Conservation (phyloP, 2,797 vertebrate species). For the Thunnus albacares region DNA sequence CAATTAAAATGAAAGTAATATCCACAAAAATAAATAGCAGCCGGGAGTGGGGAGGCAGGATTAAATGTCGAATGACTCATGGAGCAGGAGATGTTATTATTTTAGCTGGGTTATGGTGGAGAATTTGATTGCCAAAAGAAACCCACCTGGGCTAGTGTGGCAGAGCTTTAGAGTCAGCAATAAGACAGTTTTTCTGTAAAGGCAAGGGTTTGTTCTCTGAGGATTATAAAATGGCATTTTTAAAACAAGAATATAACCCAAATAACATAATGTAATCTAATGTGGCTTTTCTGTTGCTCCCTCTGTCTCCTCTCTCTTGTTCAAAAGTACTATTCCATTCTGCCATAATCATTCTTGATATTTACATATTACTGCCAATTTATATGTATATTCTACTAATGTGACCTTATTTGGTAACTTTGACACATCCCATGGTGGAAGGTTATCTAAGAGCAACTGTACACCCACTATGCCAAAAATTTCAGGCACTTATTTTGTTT, state of each 20-base stretch:
- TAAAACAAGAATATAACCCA: neutral
- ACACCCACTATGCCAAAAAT: neutral
- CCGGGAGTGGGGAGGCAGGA: neutral
- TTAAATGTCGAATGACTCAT: neutral
- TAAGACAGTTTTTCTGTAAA: neutral
- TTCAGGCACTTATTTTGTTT: neutral
- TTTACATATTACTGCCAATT: constrained; percentile 32
- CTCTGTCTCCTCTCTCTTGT: neutral
- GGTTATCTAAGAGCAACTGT: neutral
- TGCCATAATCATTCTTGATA: constrained; percentile 21
- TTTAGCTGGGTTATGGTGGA: constrained; percentile 2
- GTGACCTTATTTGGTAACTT: constrained; percentile 18
- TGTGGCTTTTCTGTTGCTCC: neutral
- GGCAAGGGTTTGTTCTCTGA: neutral
- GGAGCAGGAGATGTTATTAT: constrained; percentile 5
- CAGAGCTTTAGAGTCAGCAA: neutral
- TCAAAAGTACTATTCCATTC: neutral
- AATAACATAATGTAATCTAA: neutral
- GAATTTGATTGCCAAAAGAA: constrained; percentile 12
- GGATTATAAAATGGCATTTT: neutral
- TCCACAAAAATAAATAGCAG: constrained; percentile 24
- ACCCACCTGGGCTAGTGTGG: neutral
- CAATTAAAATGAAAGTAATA: constrained; percentile 34
- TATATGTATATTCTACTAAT: constrained; percentile 32
- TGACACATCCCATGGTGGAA: constrained; percentile 12